phyloP scores from a whole-genome alignment of 2,113 vertebrate genomes.

The Lophura nycthemera region DNA sequence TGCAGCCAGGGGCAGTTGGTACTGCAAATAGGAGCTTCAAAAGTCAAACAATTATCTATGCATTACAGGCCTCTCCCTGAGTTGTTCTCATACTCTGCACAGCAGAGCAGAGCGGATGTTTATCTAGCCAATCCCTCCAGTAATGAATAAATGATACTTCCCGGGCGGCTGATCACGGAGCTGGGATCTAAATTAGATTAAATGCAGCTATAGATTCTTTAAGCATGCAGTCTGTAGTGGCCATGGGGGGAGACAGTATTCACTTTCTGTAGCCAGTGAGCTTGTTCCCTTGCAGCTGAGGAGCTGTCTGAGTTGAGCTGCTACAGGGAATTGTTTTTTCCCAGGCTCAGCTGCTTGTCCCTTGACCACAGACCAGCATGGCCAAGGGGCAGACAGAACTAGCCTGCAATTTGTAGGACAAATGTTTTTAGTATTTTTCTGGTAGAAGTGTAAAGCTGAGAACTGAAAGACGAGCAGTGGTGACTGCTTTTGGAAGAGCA shows the following conservation, averaged over 20 bases:
- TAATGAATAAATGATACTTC: constrained; percentile 34
- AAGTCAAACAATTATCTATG: background rate
- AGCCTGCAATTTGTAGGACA: background rate
- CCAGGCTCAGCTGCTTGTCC: background rate
- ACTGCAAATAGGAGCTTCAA: background rate
- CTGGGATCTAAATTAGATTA: constrained; percentile 44
- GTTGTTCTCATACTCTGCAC: background rate
- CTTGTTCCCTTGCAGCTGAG: background rate
- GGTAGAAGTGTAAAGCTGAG: background rate
- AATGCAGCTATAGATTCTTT: background rate
- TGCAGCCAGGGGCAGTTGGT: background rate
- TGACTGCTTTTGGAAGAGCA: background rate
- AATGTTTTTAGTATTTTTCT: background rate
- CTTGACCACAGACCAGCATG: background rate
- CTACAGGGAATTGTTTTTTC: background rate
- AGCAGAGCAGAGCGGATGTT: constrained; percentile 42
- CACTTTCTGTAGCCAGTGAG: background rate
- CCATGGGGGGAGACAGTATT: background rate
- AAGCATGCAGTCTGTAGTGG: background rate
- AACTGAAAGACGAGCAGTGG: background rate
- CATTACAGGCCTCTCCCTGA: background rate
- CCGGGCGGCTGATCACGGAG: background rate
- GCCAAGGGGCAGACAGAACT: background rate
- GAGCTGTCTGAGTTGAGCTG: background rate
- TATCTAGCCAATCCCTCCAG: constrained; percentile 51